These are phyloP conservation scores for Zaprionus obscuricornis DNA, from an alignment of 2,888 invertebrate genomes.

Conservation along the genomic window DNA sequence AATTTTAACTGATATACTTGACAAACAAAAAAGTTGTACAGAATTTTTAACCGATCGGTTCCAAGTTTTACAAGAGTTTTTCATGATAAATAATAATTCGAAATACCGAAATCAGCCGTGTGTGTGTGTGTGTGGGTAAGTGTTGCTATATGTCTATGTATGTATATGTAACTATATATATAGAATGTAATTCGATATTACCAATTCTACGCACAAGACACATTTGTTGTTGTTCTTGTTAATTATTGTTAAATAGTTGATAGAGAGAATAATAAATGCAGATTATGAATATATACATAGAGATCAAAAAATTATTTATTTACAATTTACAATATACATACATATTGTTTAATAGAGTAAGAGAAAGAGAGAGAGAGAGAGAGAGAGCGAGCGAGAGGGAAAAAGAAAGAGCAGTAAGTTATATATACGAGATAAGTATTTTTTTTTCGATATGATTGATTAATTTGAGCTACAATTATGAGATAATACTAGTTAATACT, in stretches of 20 bases:
- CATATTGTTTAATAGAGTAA: conserved; percentile 18
- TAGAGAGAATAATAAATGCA: conserved; percentile 61
- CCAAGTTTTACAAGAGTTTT: too few species aligned
- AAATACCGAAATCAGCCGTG: background rate
- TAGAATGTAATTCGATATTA: conserved; percentile 42
- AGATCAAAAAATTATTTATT: conserved; percentile 59
- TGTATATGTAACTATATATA: conserved; percentile 5
- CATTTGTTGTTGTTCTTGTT: conserved; percentile 64
- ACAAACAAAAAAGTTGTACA: too few species aligned
- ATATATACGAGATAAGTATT: conserved; percentile 34
- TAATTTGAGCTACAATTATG: conserved; percentile 12
- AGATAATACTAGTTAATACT: conserved; percentile 28
- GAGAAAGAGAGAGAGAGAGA: conserved; percentile 10
- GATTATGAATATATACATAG: conserved; percentile 61
- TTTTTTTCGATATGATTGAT: conserved; percentile 17
- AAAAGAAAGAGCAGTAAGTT: conserved; percentile 49
- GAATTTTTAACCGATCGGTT: too few species aligned
- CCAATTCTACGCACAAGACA: conserved; percentile 67
- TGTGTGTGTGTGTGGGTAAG: background rate
- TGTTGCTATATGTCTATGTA: too few species aligned
- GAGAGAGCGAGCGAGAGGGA: conserved; percentile 30
- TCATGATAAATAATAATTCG: too few species aligned
- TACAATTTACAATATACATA: conserved; percentile 61
- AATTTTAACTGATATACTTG: too few species aligned
- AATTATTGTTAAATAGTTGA: conserved; percentile 36